Evolutionary conservation across 2,797 vertebrate species (phyloP).

Genomic region (Parotocinclus haroldoi): DNA sequence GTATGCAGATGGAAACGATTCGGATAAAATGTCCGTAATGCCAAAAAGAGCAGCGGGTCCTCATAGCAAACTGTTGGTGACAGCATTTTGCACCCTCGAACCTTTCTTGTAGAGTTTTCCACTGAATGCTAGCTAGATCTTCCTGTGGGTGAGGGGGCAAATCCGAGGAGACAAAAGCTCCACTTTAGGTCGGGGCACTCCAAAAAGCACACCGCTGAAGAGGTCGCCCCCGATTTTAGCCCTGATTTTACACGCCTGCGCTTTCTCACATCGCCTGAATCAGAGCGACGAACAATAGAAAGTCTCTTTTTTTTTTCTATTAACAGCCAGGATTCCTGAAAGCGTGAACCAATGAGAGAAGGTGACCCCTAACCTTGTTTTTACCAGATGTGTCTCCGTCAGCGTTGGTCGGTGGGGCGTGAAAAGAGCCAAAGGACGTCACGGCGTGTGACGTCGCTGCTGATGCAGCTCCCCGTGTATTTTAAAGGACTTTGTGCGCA

Average conservation of each 20-base stretch:
- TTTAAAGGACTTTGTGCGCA: slow-evolving; percentile 10
- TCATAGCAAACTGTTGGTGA: not conserved
- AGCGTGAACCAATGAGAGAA: slow-evolving; percentile 65
- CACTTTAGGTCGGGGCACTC: slow-evolving; percentile 59
- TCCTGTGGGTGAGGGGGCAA: slow-evolving; percentile 64
- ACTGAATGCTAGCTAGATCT: slow-evolving; percentile 59
- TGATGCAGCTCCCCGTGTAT: slow-evolving; percentile 15
- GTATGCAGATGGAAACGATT: too few species aligned
- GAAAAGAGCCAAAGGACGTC: slow-evolving; percentile 66
- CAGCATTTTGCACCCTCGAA: slow-evolving; percentile 11
- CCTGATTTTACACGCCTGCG: slow-evolving; percentile 79
- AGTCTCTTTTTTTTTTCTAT: slow-evolving; percentile 59
- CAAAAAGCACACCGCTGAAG: slow-evolving; percentile 59
- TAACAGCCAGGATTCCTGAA: slow-evolving; percentile 56
- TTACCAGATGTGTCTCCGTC: slow-evolving; percentile 53
- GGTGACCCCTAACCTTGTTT: slow-evolving; percentile 69
- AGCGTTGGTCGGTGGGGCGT: slow-evolving; percentile 56
- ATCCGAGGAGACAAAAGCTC: slow-evolving; percentile 62
- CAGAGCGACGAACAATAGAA: slow-evolving; percentile 66
- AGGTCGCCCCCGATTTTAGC: slow-evolving; percentile 71
- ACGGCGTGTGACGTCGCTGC: slow-evolving; percentile 63
- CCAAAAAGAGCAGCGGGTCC: not conserved
- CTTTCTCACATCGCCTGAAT: slow-evolving; percentile 75
- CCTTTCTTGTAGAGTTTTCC: slow-evolving; percentile 58
- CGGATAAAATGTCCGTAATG: not conserved